Conservation (phyloP, 2,113 vertebrate species). For the Chascanopsetta lugubris region DNA sequence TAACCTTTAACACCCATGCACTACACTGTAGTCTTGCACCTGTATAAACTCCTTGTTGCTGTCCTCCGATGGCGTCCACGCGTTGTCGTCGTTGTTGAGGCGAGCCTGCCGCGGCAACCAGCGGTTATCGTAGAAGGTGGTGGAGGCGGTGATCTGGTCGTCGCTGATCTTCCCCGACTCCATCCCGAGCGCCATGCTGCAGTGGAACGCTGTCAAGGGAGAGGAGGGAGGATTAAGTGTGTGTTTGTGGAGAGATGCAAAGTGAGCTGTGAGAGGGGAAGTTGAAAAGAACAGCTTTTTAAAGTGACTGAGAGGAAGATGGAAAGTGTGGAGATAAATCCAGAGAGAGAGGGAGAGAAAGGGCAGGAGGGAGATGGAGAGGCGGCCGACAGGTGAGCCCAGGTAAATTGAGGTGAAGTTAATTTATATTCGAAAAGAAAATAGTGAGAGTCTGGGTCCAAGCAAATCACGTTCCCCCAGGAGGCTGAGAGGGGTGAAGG, state of each 20-base stretch:
- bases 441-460: conserved; percentile 31
- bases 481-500: conserved; percentile 30
- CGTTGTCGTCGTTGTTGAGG: conserved; percentile 94
- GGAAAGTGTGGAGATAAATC: conserved; percentile 13
- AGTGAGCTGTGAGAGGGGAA: background rate
- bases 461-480: conserved; percentile 36
- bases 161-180: conserved; percentile 95
- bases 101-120: conserved; percentile 94
- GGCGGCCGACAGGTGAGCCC: conserved; percentile 43
- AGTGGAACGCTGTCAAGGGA: conserved; percentile 87
- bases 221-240: background rate
- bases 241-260: background rate
- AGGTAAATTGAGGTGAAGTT: conserved; percentile 63
- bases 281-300: background rate
- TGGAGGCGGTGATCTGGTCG: conserved; percentile 92
- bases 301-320: conserved; percentile 15
- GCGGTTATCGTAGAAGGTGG: conserved; percentile 88
- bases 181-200: conserved; percentile 91
- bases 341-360: conserved; percentile 18
- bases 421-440: conserved; percentile 67
- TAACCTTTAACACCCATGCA: background rate
- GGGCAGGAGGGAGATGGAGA: background rate
- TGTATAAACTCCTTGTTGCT: conserved; percentile 96
- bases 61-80: conserved; percentile 94
- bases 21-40: conserved; percentile 58